Evolutionary conservation across 2,888 invertebrate species (phyloP).

Genomic region (Drosophila paramelanica): DNA sequence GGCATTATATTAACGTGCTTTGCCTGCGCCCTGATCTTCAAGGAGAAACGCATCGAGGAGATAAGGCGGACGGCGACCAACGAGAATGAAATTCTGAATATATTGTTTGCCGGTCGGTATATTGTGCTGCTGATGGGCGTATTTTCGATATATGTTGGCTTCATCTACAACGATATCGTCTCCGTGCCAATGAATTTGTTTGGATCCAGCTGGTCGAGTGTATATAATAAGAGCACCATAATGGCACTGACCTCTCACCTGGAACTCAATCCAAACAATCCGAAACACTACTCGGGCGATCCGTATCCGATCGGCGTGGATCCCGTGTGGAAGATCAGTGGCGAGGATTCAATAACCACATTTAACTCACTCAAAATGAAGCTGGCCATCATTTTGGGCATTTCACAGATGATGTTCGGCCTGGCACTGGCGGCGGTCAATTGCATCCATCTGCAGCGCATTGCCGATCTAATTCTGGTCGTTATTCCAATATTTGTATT

Average conservation of each 20-base stretch:
- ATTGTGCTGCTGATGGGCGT: slow-evolving; percentile 98
- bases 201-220: slow-evolving; percentile 92
- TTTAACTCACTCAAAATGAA: slow-evolving; percentile 98
- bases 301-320: slow-evolving; percentile 93
- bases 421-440: slow-evolving; percentile 92
- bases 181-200: slow-evolving; percentile 97
- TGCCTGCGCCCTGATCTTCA: slow-evolving; percentile 91
- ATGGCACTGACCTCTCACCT: slow-evolving; percentile 83
- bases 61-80: slow-evolving; percentile 85
- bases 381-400: slow-evolving; percentile 96
- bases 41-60: slow-evolving; percentile 90
- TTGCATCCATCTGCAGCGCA: slow-evolving; percentile 89
- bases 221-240: slow-evolving; percentile 86
- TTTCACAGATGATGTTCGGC: slow-evolving; percentile 97
- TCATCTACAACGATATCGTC: slow-evolving; percentile 98
- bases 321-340: slow-evolving; percentile 89
- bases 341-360: slow-evolving; percentile 95
- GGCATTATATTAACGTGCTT: slow-evolving; percentile 93
- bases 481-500: slow-evolving; percentile 96
- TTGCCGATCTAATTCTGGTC: slow-evolving; percentile 90
- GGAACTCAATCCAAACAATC: slow-evolving; percentile 87
- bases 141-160: slow-evolving; percentile 98
- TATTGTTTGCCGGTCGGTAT: slow-evolving; percentile 98
- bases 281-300: slow-evolving; percentile 76
- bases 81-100: slow-evolving; percentile 95